Percentiles rank a stretch among this genome's conserved stretches.
These are phyloP conservation scores for Pyrrhosoma nymphula DNA, from an alignment of 2,888 invertebrate species.

Conservation along the genomic window DNA sequence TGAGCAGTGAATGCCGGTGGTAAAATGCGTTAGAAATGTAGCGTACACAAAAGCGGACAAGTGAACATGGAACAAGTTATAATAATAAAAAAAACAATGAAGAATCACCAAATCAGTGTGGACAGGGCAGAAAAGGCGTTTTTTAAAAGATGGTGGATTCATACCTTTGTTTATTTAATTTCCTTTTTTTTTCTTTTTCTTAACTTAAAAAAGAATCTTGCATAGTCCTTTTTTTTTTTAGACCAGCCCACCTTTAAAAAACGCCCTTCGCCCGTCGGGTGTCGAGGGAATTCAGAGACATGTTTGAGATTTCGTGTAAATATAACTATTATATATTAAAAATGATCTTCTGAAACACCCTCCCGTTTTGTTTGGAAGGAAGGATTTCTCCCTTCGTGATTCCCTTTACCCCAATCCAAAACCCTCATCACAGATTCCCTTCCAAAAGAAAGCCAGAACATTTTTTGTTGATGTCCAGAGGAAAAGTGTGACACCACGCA, in stretches of 20 bases:
- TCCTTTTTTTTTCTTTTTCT: slow-evolving; percentile 53
- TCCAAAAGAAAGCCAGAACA: slow-evolving; percentile 52
- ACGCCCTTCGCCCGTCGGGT: slow-evolving; percentile 60
- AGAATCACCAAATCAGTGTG: slow-evolving; percentile 57
- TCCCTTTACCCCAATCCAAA: slow-evolving; percentile 14
- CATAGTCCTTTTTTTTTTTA: slow-evolving; percentile 56
- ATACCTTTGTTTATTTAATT: slow-evolving; percentile 61
- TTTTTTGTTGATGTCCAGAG: slow-evolving; percentile 56
- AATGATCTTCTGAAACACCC: slow-evolving; percentile 56
- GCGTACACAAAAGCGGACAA: slow-evolving; percentile 20
- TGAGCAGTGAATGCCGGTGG: slow-evolving; percentile 29
- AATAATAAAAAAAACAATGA: slow-evolving; percentile 18
- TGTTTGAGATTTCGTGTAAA: slow-evolving; percentile 60
- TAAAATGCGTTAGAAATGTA: slow-evolving; percentile 33
- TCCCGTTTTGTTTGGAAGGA: slow-evolving; percentile 23
- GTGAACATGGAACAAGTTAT: slow-evolving; percentile 47
- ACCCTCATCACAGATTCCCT: slow-evolving; percentile 16
- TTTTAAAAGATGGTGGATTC: slow-evolving; percentile 51
- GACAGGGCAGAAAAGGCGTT: slow-evolving; percentile 60
- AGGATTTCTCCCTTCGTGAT: slow-evolving; percentile 34
- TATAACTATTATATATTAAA: slow-evolving; percentile 66
- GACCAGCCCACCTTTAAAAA: slow-evolving; percentile 30
- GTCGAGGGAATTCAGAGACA: slow-evolving; percentile 54
- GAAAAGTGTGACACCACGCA: slow-evolving; percentile 46
- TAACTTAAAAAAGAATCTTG: slow-evolving; percentile 46